Evolutionary conservation across 2,888 invertebrate species (phyloP), one percentile per base, ranked within the genome.

Genomic region (Machimus atricapillus): DNA sequence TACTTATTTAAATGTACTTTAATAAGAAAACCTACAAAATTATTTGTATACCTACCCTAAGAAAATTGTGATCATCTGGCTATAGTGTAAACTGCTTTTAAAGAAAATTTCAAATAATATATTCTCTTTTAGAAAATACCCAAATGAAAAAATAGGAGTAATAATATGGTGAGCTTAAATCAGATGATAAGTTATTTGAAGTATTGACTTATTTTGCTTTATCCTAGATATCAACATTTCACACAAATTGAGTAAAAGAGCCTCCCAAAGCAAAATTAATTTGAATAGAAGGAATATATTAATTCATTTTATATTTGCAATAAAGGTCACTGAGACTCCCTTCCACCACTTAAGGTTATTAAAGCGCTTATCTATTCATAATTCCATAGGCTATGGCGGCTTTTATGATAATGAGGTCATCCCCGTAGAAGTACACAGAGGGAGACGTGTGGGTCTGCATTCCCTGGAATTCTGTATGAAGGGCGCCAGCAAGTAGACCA

Each of bases 401-500:
- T 66, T 66, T 66, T 23, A 23, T 19, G 66, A 76, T 76, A 76
- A 76, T 76, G 76, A 76, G 76, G 76, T 76, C 76, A 76, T 27
- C 37, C 8, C n/a, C 37, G 76, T 37, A 37, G 16, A 27, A n/a
- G n/a, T 34, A 66, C 66, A 66, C 12, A 14, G 27, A 12, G 23
- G 23, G 27, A 23, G 66, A 66, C 66, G 14, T 66, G 27, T 19
- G 12, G 8, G 23, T 23, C 66, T 66, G 66, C 66, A 27, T 12
- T 66, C 66, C 27, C 66, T 23, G 27, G 66, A 66, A 9, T 78
- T n/a, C 34, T 27, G 6, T 27, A 82, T 19, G 37, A 56, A 37
- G 58, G 82, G 82, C 82, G 82, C 82, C 82, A 82, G 37, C 31
- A 58, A 58, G 37, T 9, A 34, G 58, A 58, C 82, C 27, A 56